These are phyloP conservation scores for Xiphophorus couchianus DNA, from an alignment of 2,113 vertebrate species.

Conservation along the genomic window DNA sequence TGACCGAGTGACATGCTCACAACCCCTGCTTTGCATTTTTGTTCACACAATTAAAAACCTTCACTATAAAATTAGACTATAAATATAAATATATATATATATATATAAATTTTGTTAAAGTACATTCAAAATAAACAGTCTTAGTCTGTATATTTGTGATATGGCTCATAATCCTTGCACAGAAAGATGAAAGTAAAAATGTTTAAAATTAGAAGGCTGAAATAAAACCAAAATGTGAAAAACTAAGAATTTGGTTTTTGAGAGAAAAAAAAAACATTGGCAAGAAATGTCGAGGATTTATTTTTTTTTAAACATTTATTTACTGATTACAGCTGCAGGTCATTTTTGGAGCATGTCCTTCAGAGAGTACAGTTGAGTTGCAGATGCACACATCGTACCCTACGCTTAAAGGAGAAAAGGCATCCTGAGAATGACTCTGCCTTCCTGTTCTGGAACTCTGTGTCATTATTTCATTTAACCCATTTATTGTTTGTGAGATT, in stretches of 20 bases:
- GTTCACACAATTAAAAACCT: neutral
- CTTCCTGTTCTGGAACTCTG: conserved; percentile 51
- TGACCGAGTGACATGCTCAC: conserved; percentile 31
- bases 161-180: conserved; percentile 13
- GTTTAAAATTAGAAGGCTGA: neutral
- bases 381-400: conserved; percentile 52
- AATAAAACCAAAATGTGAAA: conserved; percentile 27
- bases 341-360: conserved; percentile 59
- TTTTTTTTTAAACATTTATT: conserved; percentile 45
- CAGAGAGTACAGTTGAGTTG: conserved; percentile 32
- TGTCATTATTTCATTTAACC: conserved; percentile 42
- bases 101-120: neutral
- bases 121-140: conserved; percentile 1
- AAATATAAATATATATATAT: neutral
- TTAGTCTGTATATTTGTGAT: neutral
- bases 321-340: conserved; percentile 49
- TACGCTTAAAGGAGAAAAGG: conserved; percentile 50
- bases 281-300: conserved; percentile 31
- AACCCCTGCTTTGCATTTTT: neutral
- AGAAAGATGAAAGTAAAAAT: neutral
- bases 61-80: neutral
- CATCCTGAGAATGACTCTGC: conserved; percentile 68
- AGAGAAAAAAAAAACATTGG: conserved; percentile 27
- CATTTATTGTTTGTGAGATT: conserved; percentile 21
- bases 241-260: conserved; percentile 37